Conservation (phyloP, 1,140 invertebrate species). For the Dreissena polymorpha region DNA sequence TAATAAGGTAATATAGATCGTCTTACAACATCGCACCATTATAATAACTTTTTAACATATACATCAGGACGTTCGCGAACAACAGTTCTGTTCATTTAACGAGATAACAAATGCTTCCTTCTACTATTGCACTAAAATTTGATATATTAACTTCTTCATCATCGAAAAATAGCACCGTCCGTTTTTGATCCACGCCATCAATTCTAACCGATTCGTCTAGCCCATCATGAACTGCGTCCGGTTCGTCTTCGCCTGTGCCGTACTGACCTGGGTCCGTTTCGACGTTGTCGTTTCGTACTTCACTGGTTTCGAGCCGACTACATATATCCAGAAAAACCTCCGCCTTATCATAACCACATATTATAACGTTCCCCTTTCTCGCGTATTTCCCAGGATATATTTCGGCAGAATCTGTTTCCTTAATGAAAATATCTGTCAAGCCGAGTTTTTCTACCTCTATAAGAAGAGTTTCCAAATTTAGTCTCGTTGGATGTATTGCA, state of each 20-base stretch:
- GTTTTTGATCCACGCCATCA: background rate
- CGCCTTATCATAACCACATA: slow-evolving; percentile 63
- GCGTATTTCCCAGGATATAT: slow-evolving; percentile 42
- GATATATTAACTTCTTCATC: slow-evolving; percentile 60
- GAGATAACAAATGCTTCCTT: slow-evolving; percentile 48
- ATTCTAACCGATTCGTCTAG: background rate
- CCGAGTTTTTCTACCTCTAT: slow-evolving; percentile 53
- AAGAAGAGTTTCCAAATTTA: slow-evolving; percentile 59
- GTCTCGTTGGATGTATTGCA: slow-evolving; percentile 53
- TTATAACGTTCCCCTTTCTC: slow-evolving; percentile 57
- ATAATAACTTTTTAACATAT: background rate
- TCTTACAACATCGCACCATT: background rate
- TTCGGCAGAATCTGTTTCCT: slow-evolving; percentile 29
- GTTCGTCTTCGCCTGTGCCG: background rate
- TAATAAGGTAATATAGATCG: background rate
- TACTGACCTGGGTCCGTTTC: background rate
- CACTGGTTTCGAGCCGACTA: background rate
- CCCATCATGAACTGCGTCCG: background rate
- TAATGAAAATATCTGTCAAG: slow-evolving; percentile 48
- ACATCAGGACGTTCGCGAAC: background rate
- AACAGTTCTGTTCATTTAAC: slow-evolving; percentile 40
- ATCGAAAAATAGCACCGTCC: slow-evolving; percentile 58
- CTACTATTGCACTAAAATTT: slow-evolving; percentile 55
- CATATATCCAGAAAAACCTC: slow-evolving; percentile 55
- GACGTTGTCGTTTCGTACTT: background rate